Conservation (phyloP, 64 coral and sea anemone species). For the Montipora sp. region DNA sequence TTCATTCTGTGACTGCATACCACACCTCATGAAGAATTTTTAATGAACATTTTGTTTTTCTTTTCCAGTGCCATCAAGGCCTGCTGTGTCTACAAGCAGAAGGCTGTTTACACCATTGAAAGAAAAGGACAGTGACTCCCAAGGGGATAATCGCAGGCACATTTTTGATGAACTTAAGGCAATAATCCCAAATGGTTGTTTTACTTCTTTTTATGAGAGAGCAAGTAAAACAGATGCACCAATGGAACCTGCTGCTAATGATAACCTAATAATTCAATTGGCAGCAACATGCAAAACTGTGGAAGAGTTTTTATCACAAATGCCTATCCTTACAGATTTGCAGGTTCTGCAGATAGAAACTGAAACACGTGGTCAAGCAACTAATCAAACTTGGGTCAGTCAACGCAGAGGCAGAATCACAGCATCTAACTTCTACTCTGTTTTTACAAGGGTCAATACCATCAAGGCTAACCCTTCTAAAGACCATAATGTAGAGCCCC, state of each 20-base stretch:
- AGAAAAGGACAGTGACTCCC: not conserved
- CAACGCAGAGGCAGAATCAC: constrained; percentile 28
- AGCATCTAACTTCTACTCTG: constrained; percentile 44
- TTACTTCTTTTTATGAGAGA: constrained; percentile 1
- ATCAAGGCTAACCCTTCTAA: constrained; percentile 5
- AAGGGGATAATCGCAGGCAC: not conserved
- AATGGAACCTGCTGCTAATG: not conserved
- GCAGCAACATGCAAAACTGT: not conserved
- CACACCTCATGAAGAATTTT: too few species aligned
- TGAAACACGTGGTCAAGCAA: not conserved
- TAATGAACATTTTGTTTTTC: constrained; percentile 13
- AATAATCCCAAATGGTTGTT: constrained; percentile 18
- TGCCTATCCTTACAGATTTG: not conserved
- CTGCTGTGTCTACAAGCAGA: not conserved
- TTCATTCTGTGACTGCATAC: too few species aligned
- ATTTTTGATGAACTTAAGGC: constrained; percentile 13
- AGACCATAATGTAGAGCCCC: constrained; percentile 2
- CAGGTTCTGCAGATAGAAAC: not conserved
- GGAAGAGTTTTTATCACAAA: constrained; percentile 25
- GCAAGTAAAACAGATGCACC: not conserved
- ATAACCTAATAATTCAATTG: not conserved
- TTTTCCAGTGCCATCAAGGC: not conserved
- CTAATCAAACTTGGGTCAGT: not conserved
- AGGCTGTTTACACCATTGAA: not conserved
- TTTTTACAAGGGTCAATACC: constrained; percentile 25